Evolutionary conservation across 2,797 vertebrate species (phyloP).

Genomic region (Acanthurus tractus): DNA sequence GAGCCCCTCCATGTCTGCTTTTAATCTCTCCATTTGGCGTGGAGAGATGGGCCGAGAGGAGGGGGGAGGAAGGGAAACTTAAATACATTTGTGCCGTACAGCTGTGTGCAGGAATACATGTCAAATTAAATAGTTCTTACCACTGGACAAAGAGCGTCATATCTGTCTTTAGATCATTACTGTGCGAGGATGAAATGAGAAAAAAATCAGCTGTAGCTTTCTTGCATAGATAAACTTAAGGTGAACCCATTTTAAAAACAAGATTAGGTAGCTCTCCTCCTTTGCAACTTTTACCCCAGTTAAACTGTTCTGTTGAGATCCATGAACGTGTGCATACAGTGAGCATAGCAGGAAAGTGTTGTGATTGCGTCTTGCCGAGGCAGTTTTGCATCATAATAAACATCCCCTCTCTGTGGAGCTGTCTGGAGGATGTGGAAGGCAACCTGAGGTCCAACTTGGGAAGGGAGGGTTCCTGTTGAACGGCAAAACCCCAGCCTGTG

Average conservation of each 20-base stretch:
- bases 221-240: constrained; percentile 23
- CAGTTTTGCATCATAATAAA: constrained; percentile 86
- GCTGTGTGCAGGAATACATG: constrained; percentile 30
- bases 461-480: constrained; percentile 78
- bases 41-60: constrained; percentile 42
- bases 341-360: constrained; percentile 68
- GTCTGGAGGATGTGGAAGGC: constrained; percentile 80
- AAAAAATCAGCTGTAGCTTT: neutral
- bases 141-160: constrained; percentile 15
- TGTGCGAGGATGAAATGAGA: constrained; percentile 3
- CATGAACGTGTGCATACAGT: constrained; percentile 56
- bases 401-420: constrained; percentile 75
- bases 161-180: constrained; percentile 16
- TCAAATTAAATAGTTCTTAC: constrained; percentile 43
- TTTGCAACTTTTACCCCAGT: constrained; percentile 58
- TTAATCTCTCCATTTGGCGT: constrained; percentile 73
- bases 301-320: constrained; percentile 51
- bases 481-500: constrained; percentile 69
- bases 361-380: constrained; percentile 76
- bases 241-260: constrained; percentile 40
- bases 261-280: constrained; percentile 59
- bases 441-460: constrained; percentile 78
- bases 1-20: constrained; percentile 73
- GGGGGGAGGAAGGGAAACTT: constrained; percentile 26
- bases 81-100: constrained; percentile 51